Base-by-base conservation (phyloP, 2,113 vertebrate species). In the Strigops habroptila region DNA sequence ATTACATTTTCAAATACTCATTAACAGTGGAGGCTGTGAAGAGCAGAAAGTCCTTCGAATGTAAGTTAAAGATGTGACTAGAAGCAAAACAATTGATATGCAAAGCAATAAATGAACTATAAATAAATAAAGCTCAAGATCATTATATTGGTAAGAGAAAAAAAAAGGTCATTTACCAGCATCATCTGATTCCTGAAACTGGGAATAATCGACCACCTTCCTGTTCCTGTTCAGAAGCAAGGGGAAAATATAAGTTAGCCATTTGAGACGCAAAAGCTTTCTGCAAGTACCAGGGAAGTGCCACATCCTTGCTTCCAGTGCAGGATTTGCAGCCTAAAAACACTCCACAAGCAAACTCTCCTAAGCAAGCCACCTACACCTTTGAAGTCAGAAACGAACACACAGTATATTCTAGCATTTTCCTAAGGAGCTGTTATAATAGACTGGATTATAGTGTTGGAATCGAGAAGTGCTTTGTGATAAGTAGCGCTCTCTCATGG, bases 151-250 rank as follows among this genome's bases (percentile, higher is more conserved):
- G 76, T 11, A 51, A 79, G 39, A 92, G 60, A 94, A 90, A 24
- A 91, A 63, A 94, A 90, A 24, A 91, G 93, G 7, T 74, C 7
- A 97, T 91, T 97, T 98, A 98, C 98, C 98, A 96, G 98, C 98
- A 97, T 99, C 99, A 94, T 99, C 99, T 92, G 99, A 99, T 97
- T 99, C 99, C 73, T 99, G 99, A 98, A 99, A 99, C 97, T 99
- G 99, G 93, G 99, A 99, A 97, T 99, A 99, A 98, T 99, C 99
- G 92, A 99, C 99, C 96, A 99, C 99, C 97, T 99, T 99, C 98
- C 99, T 99, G 98, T 99, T 99, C 98, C 99, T 99, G 98, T 95
- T 67, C 18, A 94, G 82, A 92, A 82, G 16, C 6, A 49, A 14
- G 6, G 19, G 17, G 8, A 12, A 17, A 12, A 18, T 73, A 91